phyloP scores from a whole-genome alignment of 2,888 invertebrate species.

The Xestia xanthographa region DNA sequence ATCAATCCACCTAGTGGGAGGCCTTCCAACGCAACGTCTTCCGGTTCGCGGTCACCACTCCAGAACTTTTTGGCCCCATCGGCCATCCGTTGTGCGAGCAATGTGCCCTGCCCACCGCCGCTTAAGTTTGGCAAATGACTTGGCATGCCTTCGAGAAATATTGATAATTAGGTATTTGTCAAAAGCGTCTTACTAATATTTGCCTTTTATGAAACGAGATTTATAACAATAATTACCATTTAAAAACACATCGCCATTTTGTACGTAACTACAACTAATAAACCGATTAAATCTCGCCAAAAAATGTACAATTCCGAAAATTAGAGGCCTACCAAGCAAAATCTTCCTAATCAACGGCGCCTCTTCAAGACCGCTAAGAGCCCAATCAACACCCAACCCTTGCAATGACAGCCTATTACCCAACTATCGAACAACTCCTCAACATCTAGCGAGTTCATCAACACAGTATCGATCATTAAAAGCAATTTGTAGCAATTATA shows the following conservation, averaged over 20 bases:
- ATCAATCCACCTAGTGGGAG: too few species aligned
- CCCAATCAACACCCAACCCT: conserved; percentile 61
- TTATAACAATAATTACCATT: not conserved
- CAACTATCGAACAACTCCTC: conserved; percentile 36
- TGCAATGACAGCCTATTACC: conserved; percentile 56
- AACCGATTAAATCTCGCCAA: not conserved
- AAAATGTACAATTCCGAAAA: not conserved
- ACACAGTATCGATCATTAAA: conserved; percentile 74
- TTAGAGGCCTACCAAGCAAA: conserved; percentile 5
- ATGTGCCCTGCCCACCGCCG: too few species aligned
- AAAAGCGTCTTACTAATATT: not conserved
- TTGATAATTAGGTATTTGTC: not conserved
- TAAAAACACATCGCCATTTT: not conserved
- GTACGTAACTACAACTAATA: not conserved
- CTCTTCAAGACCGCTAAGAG: conserved; percentile 37
- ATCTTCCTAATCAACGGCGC: conserved; percentile 47
- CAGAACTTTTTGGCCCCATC: too few species aligned
- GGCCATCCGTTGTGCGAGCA: too few species aligned
- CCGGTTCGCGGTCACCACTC: too few species aligned
- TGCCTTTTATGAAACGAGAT: not conserved
- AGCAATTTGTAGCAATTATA: conserved; percentile 86
- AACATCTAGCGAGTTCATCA: conserved; percentile 69
- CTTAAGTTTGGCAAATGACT: too few species aligned
- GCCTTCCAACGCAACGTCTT: too few species aligned
- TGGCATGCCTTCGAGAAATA: not conserved